phyloP scores from a whole-genome alignment of 2,113 vertebrate species.

The Sorex araneus region DNA sequence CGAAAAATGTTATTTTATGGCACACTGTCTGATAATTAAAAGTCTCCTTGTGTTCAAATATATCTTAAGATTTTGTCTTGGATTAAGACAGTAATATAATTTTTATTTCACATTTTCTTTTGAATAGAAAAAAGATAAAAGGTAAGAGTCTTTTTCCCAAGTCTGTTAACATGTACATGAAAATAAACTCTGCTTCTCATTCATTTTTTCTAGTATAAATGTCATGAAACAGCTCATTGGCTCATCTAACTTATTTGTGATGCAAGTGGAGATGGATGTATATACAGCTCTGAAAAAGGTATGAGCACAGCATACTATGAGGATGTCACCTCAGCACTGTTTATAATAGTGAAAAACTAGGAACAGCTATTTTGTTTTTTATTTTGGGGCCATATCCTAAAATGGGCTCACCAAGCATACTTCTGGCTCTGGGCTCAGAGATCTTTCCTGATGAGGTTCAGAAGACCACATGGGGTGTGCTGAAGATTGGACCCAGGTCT shows the following conservation, averaged over 20 bases:
- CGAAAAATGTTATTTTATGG: neutral
- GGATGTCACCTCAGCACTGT: constrained; percentile 1
- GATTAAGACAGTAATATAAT: neutral
- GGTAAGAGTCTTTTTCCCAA: neutral
- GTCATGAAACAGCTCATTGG: constrained; percentile 96
- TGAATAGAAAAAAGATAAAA: neutral
- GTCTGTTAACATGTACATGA: neutral
- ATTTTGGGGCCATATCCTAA: no score
- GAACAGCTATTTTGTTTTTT: neutral
- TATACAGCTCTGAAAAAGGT: constrained; percentile 99
- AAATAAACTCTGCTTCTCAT: constrained; percentile 22
- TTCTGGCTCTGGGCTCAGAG: no score
- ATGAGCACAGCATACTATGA: neutral
- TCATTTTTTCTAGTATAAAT: constrained; percentile 89
- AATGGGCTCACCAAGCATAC: no score
- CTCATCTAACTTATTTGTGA: constrained; percentile 98
- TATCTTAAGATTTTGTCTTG: constrained; percentile 61
- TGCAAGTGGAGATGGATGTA: constrained; percentile 99
- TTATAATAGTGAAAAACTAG: constrained; percentile 3
- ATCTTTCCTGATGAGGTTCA: no score
- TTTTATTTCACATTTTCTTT: constrained; percentile 63
- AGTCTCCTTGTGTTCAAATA: neutral
- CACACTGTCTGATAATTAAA: constrained; percentile 35
- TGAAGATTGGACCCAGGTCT: no score
- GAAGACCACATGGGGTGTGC: no score